Base-by-base conservation (phyloP, 2,888 invertebrate genomes). In the Nomada fabriciana region DNA sequence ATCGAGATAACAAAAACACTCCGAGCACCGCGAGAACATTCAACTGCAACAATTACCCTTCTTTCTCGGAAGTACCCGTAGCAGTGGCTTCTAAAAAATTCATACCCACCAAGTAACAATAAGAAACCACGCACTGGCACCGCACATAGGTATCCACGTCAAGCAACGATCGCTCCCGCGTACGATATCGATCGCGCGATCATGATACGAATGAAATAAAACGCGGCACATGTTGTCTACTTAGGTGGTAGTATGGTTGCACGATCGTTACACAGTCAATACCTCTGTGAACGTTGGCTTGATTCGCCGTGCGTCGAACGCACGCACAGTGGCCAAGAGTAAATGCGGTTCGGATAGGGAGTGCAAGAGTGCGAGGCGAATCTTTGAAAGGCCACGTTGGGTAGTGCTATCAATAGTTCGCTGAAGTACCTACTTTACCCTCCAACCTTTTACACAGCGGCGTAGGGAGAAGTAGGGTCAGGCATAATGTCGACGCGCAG, bases 371-470 rank as follows among this genome's bases (percentile, higher is more conserved):
- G 77, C 83, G 75, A 86, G 81, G 84, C 89, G 84, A 89, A 90
- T 88, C 80, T 86, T 82, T 88, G 84, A 90, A 89, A 88, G 87
- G 82, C 87, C 89, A 82, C 79, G 87, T 85, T 85, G 89, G 84
- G 82, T 82, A 81, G 82, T 78, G 87, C 89, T 89, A 89, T 89
- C 89, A 89, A 89, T 89, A 89, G 89, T 90, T 88, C 81, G 83
- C 76, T 85, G 70, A 82, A 85, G 84, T 88, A 83, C 84, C 83
- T 80, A 81, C 85, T 85, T 87, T 83, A 86, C 82, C 76, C 85
- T 78, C 68, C 75, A 82, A 84, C 77, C 86, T 87, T 87, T 86
- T 83, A 63, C 84, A 77, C 82, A 83, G 71, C 74, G 68, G 84
- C 84, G 84, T 76, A 82, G 71, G 76, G 80, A 71, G 29, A 74